phyloP scores from a whole-genome alignment of 2,797 vertebrate genomes.

The Rhincodon typus region DNA sequence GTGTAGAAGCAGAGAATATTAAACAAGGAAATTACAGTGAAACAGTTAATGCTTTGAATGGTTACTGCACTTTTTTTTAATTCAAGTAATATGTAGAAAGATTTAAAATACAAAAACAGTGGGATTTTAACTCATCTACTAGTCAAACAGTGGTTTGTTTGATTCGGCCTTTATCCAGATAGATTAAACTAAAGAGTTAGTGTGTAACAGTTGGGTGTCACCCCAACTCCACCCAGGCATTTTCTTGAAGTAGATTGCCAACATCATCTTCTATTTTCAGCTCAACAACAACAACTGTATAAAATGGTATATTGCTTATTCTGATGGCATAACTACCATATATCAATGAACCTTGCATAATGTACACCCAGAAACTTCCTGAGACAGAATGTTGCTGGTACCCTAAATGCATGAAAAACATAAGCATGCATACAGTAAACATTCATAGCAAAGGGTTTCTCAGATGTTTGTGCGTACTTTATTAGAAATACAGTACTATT shows the following conservation, averaged over 20 bases:
- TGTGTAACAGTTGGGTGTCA: slow-evolving; percentile 16
- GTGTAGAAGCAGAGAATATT: background rate
- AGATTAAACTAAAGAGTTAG: background rate
- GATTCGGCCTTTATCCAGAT: background rate
- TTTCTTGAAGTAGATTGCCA: background rate
- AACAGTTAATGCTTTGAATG: background rate
- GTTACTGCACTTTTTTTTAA: background rate
- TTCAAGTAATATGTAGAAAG: background rate
- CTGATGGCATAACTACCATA: too few relatives aligned
- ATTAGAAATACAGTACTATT: background rate
- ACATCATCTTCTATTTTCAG: slow-evolving; percentile 21
- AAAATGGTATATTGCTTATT: background rate
- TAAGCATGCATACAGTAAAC: background rate
- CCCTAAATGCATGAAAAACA: background rate
- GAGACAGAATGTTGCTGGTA: background rate
- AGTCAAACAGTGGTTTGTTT: background rate
- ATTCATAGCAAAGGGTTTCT: background rate
- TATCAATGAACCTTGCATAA: background rate
- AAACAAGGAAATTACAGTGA: background rate
- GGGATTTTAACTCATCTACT: background rate
- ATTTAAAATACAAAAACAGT: background rate
- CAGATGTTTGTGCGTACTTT: background rate
- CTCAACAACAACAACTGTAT: background rate
- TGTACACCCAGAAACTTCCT: too few relatives aligned
- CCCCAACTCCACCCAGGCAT: background rate